Base-by-base conservation (phyloP, 1,140 invertebrate genomes). In the Himalopsyche phryganea region DNA sequence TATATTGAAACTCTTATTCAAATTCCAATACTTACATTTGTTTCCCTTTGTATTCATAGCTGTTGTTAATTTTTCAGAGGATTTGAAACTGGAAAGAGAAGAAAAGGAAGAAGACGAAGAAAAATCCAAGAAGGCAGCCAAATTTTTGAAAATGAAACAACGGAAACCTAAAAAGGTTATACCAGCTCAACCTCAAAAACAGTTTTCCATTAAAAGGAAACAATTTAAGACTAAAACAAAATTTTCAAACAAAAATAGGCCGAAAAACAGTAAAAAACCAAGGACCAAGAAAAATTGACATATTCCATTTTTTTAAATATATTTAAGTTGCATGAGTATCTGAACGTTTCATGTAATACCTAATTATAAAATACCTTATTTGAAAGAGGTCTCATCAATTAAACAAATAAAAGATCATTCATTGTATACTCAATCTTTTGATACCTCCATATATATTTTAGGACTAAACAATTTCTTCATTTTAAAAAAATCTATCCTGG, bases 181-280 rank as follows among this genome's bases (percentile, higher is more conserved):
- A 38, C 14, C 9, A 14, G 46, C 28, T 42, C 15, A 38, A 53
- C 47, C 46, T 5, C 58, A 59, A 48, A 45, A 45, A 48, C 35
- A 59, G 42, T 63, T 63, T 63, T 68, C 72, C 3, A 78, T 78
- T 15, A 69, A 75, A 59, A 68, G 76, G 14, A 77, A 78, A 63
- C 76, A 78, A 56, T 68, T 78, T 0, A 76, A 74, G 58, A 73
- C 70, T 17, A 73, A 75, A 60, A 69, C 69, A 56, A 79, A 73
- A 52, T 65, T 67, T 15, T 72, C 72, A 32, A 77, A 75, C 50
- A 72, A 72, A 11, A 78, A 71, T 66, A 67, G 69, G 20, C 65
- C 71, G 28, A 71, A 71, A 50, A 73, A 68, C 61, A 72, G 71
- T 61, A 64, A 47, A 14, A 52, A 38, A 19, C 49, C 49, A 60